These are phyloP conservation scores for Heterodera schachtii DNA, from an alignment of 1,140 invertebrate genomes.

Conservation along the genomic window DNA sequence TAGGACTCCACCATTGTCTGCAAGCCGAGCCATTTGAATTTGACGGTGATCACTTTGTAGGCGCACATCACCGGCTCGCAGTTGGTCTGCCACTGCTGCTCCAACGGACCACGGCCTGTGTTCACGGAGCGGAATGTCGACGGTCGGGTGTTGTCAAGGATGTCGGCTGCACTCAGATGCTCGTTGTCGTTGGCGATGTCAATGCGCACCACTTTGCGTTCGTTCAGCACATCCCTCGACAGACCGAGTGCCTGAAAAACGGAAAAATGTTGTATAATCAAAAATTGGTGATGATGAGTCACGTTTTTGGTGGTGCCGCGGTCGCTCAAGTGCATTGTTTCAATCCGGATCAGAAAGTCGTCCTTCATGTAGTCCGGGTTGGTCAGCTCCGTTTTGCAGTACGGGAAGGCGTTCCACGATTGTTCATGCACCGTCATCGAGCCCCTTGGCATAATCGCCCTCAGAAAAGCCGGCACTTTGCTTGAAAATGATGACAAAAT, in stretches of 20 bases:
- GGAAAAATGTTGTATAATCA: background rate
- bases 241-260: constrained; percentile 14
- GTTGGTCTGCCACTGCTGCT: too few relatives aligned
- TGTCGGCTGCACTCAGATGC: constrained; percentile 70
- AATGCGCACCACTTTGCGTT: constrained; percentile 58
- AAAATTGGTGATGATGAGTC: constrained; percentile 7
- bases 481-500: constrained; percentile 42
- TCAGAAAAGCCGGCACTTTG: constrained; percentile 73
- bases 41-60: too few relatives aligned
- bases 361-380: constrained; percentile 99
- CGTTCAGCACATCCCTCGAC: constrained; percentile 45
- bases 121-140: too few relatives aligned
- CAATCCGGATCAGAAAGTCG: constrained; percentile 91
- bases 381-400: constrained; percentile 82
- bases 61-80: too few relatives aligned
- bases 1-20: too few relatives aligned
- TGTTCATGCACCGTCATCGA: constrained; percentile 96
- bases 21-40: too few relatives aligned
- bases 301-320: constrained; percentile 80
- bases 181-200: constrained; percentile 64
- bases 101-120: too few relatives aligned
- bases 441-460: constrained; percentile 89
- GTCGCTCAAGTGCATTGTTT: constrained; percentile 89
- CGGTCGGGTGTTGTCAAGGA: constrained; percentile 65
- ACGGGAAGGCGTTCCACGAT: constrained; percentile 99